Evolutionary conservation across 92 coral and sea anemone species (phyloP).

Genomic region (Porites rus): DNA sequence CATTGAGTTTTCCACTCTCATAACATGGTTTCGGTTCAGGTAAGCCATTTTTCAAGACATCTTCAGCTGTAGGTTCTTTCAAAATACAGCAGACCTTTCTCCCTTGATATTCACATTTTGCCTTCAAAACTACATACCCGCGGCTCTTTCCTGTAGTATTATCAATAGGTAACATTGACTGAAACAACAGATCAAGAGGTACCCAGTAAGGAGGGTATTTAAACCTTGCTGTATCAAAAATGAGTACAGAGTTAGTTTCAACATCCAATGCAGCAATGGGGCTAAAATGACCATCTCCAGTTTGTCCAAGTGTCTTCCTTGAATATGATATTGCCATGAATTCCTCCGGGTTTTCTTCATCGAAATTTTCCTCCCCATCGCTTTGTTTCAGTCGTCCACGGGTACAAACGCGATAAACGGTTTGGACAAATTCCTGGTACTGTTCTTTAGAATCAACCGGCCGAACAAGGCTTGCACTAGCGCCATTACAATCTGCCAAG

Average conservation of each 20-base stretch:
- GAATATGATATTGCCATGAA: constrained; percentile 75
- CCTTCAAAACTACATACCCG: constrained; percentile 68
- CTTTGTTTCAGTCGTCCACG: constrained; percentile 37
- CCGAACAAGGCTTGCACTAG: constrained; percentile 73
- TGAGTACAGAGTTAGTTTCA: constrained; percentile 79
- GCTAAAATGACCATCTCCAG: constrained; percentile 93
- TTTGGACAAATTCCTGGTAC: constrained; percentile 51
- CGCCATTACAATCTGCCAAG: constrained; percentile 89
- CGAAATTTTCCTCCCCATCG: background rate
- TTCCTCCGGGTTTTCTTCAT: constrained; percentile 66
- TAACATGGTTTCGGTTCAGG: constrained; percentile 63
- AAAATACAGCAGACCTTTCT: constrained; percentile 68
- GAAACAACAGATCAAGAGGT: constrained; percentile 74
- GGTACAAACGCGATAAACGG: constrained; percentile 65
- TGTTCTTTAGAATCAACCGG: constrained; percentile 39
- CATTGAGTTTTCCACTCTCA: constrained; percentile 10
- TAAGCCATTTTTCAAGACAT: constrained; percentile 6
- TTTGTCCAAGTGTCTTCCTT: constrained; percentile 75
- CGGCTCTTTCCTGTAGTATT: constrained; percentile 79
- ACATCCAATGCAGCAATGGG: constrained; percentile 90
- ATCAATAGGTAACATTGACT: constrained; percentile 83
- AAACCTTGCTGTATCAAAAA: constrained; percentile 93
- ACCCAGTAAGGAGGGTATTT: constrained; percentile 98
- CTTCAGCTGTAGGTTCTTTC: constrained; percentile 17
- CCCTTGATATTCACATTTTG: constrained; percentile 64